Evolutionary conservation across 2,797 vertebrate species (phyloP).

Genomic region (Leuciscus waleckii): DNA sequence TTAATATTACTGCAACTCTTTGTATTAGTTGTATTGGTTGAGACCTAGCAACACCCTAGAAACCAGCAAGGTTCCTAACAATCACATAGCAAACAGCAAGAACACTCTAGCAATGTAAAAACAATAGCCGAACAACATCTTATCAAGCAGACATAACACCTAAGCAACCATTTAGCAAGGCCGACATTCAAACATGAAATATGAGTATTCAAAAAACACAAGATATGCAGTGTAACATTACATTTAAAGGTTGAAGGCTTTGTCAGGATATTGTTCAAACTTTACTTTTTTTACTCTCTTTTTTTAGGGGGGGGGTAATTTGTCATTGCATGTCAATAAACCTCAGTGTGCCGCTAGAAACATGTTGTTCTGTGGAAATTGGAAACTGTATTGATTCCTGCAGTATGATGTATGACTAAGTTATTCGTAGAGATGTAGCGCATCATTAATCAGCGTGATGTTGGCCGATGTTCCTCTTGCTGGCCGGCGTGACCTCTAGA

Average conservation of each 20-base stretch:
- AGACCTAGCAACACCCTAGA: not conserved
- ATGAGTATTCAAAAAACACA: not conserved
- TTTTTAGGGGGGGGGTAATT: not conserved
- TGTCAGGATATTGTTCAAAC: not conserved
- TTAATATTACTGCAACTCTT: not conserved
- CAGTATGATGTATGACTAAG: constrained; percentile 21
- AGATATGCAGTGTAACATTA: not conserved
- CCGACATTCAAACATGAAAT: not conserved
- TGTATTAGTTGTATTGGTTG: not conserved
- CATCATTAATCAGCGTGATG: constrained; percentile 35
- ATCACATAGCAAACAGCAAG: not conserved
- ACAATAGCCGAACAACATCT: not conserved
- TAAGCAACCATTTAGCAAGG: not conserved
- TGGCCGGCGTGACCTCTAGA: constrained; percentile 15
- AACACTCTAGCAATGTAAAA: not conserved
- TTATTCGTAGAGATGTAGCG: constrained; percentile 11
- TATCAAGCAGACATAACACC: not conserved
- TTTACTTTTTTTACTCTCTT: not conserved
- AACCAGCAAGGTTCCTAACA: not conserved
- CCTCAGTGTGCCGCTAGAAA: not conserved
- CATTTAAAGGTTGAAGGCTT: not conserved
- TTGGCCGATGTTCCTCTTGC: constrained; percentile 14
- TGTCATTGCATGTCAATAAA: constrained; percentile 9
- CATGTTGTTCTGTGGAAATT: constrained; percentile 23
- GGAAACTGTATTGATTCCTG: constrained; percentile 24